Base-by-base conservation (phyloP, 2,888 invertebrate species). In the Eupelmus urozonus region DNA sequence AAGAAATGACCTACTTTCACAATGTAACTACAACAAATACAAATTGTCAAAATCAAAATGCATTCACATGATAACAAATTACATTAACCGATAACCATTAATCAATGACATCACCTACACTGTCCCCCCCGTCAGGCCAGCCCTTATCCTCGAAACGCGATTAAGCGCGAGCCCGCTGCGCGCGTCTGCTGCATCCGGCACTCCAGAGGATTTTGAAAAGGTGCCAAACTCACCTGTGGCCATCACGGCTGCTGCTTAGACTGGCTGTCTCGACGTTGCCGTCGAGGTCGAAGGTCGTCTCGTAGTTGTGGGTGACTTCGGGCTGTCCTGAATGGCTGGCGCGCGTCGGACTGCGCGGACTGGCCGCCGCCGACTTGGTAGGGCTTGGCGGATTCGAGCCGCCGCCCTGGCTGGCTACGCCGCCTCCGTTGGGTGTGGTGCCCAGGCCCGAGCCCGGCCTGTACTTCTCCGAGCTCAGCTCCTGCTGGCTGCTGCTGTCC, bases 191-290 rank as follows among this genome's bases (percentile, higher is more conserved):
- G n/a, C n/a, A n/a, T n/a, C n/a, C n/a, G n/a, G n/a, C n/a, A n/a
- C n/a, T n/a, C n/a, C n/a, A n/a, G n/a, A n/a, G n/a, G n/a, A n/a
- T n/a, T n/a, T n/a, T n/a, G n/a, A n/a, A n/a, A n/a, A n/a, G n/a
- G n/a, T n/a, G n/a, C n/a, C n/a, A n/a, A n/a, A n/a, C n/a, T 78
- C 93, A 96, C 96, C 96, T 94, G 92, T 93, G 93, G 87, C 95
- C 96, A 84, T 95, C 95, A 53, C 89, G 84, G 81, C 89, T 89
- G 89, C 96, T 95, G 82, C 96, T 95, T 42, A 90, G 83, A 83
- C 96, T 96, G 85, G 96, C 94, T 3, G 97, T 97, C 90, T 97
- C 97, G 81, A 97, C 95, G 90, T 96, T 96, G 80, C 96, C 97
- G 87, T 97, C 97, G 85, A 96, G 92, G 90, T 97, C 97, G 90